Base-by-base conservation (phyloP, 2,113 vertebrate genomes). In the Labrus mixtus region DNA sequence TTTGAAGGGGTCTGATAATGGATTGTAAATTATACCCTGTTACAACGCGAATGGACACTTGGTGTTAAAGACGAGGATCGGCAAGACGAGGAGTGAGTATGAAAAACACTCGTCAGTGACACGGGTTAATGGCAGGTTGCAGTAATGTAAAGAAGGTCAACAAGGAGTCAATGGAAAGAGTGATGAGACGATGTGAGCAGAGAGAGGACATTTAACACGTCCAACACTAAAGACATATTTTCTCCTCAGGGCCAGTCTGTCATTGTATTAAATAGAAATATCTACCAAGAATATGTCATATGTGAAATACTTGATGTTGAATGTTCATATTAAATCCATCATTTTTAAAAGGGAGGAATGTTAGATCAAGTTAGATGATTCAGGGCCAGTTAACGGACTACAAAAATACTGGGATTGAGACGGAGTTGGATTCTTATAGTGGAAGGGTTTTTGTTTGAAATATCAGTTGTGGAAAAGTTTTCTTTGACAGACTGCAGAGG, bases 1-100 rank as follows among this genome's bases (percentile, higher is more conserved):
- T 54, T 67, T 76, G 33, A 76, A 69, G 60, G 25, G 62, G 78
- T 43, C 51, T 16, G 68, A 70, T 83, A 77, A 87, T 88, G 82
- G 70, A 61, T 79, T 79, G 25, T n/a, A 80, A 82, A 86, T 88
- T 36, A 79, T 6, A 82, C 17, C 68, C 69, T 23, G 57, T 46
- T 62, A 23, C 50, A 6, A 16, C 39, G 20, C 25, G 59, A 39
- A 50, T 8, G 7, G 25, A 72, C 58, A 29, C n/a, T 17, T 4
- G 15, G 7, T 16, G 48, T 23, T 60, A 45, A 65, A 75, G 51
- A 59, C 3, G 8, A 25, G 43, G 19, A 4, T 4, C 1, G 39
- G 2, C n/a, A n/a, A n/a, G n/a, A n/a, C n/a, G n/a, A n/a, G 51
- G 16, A 17, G 37, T 3, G 45, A 68, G 59, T n/a, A 15, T 68